Percentiles rank a stretch among this genome's conserved stretches.
phyloP scores from a whole-genome alignment of 2,113 vertebrate species.

The Phaethornis superciliosus region DNA sequence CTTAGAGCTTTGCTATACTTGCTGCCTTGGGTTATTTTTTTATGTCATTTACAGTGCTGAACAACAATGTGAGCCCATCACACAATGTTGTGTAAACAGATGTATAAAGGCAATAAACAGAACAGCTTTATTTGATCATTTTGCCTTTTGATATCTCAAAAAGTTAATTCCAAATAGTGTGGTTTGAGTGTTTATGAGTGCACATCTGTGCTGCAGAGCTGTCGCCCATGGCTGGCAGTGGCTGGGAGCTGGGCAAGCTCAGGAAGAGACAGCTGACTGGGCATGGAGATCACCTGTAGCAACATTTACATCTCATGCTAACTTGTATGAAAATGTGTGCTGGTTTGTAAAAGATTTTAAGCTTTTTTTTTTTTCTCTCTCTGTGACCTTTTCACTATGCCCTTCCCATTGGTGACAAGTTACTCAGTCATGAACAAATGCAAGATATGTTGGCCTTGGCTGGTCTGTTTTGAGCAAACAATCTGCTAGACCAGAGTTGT shows the following conservation, averaged over 20 bases:
- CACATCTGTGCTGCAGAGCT: background rate
- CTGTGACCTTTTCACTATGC: accelerated
- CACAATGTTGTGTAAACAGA: background rate
- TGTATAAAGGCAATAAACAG: conserved; percentile 1
- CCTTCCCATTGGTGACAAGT: background rate
- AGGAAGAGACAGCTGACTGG: accelerated
- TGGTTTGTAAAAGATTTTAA: background rate
- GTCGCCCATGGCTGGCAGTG: accelerated
- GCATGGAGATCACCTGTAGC: background rate
- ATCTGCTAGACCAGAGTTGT: background rate
- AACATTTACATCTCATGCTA: background rate
- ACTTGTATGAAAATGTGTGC: background rate
- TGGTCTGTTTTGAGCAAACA: accelerated
- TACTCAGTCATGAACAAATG: background rate
- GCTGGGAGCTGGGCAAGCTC: background rate
- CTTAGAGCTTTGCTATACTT: background rate
- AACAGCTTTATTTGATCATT: background rate
- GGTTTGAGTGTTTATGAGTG: background rate
- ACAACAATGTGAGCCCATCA: background rate
- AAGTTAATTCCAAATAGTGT: background rate
- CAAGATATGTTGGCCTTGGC: background rate
- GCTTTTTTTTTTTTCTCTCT: background rate
- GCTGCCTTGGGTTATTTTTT: conserved; percentile 63
- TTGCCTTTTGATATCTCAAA: conserved; percentile 8
- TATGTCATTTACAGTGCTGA: conserved; percentile 26